A percentile compares a stretch with the other conserved stretches of the same genome.
These are phyloP conservation scores for Pocillopora verrucosa DNA, from an alignment of 64 coral and sea anemone species.

Conservation along the genomic window DNA sequence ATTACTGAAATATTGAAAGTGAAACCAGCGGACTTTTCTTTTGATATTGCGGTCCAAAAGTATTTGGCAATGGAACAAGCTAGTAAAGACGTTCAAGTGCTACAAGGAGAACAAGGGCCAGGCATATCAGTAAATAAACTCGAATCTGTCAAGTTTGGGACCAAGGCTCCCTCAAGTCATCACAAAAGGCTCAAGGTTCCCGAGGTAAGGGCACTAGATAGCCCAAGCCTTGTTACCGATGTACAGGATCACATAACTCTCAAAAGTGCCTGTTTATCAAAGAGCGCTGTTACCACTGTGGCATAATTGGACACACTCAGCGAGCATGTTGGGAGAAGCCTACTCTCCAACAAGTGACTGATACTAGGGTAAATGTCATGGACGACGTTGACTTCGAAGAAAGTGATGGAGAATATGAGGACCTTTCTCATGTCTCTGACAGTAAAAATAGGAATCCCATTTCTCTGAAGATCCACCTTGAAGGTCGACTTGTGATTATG, in stretches of 20 bases:
- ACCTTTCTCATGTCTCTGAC: constrained; percentile 17
- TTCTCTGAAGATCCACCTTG: not conserved
- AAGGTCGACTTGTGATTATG: constrained; percentile 19
- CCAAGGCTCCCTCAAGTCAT: not conserved
- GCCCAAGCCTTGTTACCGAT: constrained; percentile 17
- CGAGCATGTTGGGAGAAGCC: constrained; percentile 1
- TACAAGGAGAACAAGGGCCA: constrained; percentile 7
- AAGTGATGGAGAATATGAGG: constrained; percentile 8
- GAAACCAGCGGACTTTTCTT: constrained; percentile 4
- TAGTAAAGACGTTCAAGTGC: constrained; percentile 32
- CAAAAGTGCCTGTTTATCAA: constrained; percentile 12
- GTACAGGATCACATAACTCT: constrained; percentile 22
- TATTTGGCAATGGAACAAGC: constrained; percentile 29
- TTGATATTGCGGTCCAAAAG: constrained; percentile 30
- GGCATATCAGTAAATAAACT: not conserved
- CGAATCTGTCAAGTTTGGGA: no score
- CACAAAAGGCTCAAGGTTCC: not conserved
- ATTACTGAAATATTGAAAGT: constrained; percentile 4
- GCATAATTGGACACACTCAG: constrained; percentile 18
- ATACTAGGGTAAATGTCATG: not conserved
- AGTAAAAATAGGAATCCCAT: constrained; percentile 18
- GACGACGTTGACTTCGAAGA: not conserved
- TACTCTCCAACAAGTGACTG: constrained; percentile 8
- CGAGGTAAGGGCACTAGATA: not conserved
- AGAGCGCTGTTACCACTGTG: no score